Percentiles rank a stretch among this genome's conserved stretches.
Evolutionary conservation across 2,113 vertebrate species (phyloP).

Genomic region (Otocyon megalotis): DNA sequence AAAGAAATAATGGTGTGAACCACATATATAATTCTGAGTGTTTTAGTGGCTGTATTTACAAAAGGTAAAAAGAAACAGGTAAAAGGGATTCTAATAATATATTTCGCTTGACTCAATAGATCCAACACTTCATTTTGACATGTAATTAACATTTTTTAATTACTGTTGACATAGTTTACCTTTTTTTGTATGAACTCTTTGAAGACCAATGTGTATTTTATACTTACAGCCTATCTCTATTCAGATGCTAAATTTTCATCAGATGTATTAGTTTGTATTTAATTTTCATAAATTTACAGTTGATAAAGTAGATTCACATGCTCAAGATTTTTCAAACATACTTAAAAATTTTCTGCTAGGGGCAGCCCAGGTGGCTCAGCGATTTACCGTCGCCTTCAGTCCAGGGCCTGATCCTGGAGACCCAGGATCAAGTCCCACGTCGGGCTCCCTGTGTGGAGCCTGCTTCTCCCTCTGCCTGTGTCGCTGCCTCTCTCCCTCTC

Average conservation of each 20-base stretch:
- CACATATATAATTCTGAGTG: background rate
- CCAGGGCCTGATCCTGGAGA: too few species aligned
- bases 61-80: background rate
- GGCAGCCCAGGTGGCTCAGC: too few species aligned
- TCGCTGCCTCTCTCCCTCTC: too few species aligned
- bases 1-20: background rate
- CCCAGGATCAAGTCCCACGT: too few species aligned
- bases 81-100: background rate
- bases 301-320: background rate
- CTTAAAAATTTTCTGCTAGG: slow-evolving; percentile 14
- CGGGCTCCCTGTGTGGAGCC: too few species aligned
- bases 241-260: slow-evolving; percentile 12
- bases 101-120: background rate
- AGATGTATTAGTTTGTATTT: background rate
- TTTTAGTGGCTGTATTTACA: background rate
- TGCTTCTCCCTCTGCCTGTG: too few species aligned
- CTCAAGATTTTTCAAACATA: background rate
- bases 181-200: background rate
- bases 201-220: background rate
- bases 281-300: background rate
- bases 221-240: background rate
- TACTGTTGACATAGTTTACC: slow-evolving; percentile 4
- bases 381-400: too few species aligned
- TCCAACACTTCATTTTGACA: background rate
- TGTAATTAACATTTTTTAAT: background rate